Conservation (phyloP, 1,140 invertebrate genomes). For the Scaptomyza hsui region DNA sequence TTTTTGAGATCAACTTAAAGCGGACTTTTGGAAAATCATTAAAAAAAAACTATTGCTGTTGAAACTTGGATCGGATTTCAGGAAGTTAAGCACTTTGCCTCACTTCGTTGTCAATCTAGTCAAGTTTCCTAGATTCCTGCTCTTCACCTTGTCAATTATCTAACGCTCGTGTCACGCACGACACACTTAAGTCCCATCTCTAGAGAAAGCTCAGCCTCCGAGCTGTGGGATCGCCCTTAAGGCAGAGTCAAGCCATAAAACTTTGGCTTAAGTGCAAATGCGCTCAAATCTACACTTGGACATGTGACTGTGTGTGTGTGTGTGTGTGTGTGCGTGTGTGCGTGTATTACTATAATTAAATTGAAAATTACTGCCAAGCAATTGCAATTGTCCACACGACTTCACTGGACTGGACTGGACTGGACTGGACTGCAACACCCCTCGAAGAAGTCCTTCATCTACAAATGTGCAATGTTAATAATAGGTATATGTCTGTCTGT, state of each 20-base stretch:
- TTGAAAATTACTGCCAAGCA: conserved; percentile 81
- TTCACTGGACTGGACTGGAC: conserved; percentile 30
- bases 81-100: too few species aligned
- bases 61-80: too few species aligned
- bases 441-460: background rate
- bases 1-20: too few species aligned
- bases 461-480: conserved; percentile 61
- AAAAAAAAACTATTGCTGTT: too few species aligned
- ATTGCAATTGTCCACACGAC: conserved; percentile 79
- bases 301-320: conserved; percentile 21
- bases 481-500: conserved; percentile 48
- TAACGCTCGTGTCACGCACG: conserved; percentile 21
- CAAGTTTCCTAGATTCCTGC: too few species aligned
- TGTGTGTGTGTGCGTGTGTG: conserved; percentile 11
- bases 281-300: conserved; percentile 78
- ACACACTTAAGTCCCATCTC: background rate
- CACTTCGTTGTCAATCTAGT: too few species aligned
- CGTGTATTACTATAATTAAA: conserved; percentile 81
- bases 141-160: background rate
- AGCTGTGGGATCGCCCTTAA: conserved; percentile 10
- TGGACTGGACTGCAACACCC: conserved; percentile 10
- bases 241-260: conserved; percentile 68
- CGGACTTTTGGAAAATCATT: too few species aligned
- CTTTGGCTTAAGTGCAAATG: conserved; percentile 78
- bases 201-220: conserved; percentile 17